Conservation (phyloP, 2,888 invertebrate species). For the Serrognathus titanus region DNA sequence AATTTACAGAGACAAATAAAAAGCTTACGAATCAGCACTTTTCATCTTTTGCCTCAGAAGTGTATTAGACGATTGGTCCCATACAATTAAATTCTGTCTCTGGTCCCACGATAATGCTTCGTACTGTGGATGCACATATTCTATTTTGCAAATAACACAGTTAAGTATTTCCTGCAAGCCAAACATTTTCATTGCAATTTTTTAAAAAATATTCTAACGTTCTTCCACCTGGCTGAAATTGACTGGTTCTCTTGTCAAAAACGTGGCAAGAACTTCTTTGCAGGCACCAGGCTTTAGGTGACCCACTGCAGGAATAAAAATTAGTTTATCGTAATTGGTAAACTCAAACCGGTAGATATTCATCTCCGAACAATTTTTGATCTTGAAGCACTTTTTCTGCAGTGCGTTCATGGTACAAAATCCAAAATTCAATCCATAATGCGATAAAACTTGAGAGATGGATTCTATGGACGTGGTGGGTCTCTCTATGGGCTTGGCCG, state of each 20-base stretch:
- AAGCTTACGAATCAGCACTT: no score
- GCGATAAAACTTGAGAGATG: conserved; percentile 5
- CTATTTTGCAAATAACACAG: conserved; percentile 34
- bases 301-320: conserved; percentile 52
- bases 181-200: neutral
- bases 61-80: conserved; percentile 26
- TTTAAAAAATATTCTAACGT: neutral
- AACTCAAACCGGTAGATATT: conserved; percentile 48
- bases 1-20: no score
- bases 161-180: conserved; percentile 31
- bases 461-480: neutral
- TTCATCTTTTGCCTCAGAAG: no score
- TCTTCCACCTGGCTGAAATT: conserved; percentile 35
- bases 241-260: conserved; percentile 48
- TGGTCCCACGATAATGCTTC: conserved; percentile 47
- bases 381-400: conserved; percentile 44
- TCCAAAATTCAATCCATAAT: conserved; percentile 46
- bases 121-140: conserved; percentile 29
- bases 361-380: conserved; percentile 45
- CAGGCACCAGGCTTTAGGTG: conserved; percentile 46
- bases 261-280: conserved; percentile 54
- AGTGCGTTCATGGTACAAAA: conserved; percentile 41
- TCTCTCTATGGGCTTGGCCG: conserved; percentile 6
- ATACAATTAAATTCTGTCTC: conserved; percentile 43
- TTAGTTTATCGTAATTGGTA: conserved; percentile 35